Evolutionary conservation across 2,888 invertebrate species (phyloP), one percentile per base, ranked within the genome.

Genomic region (Neoaliturus tenellus): DNA sequence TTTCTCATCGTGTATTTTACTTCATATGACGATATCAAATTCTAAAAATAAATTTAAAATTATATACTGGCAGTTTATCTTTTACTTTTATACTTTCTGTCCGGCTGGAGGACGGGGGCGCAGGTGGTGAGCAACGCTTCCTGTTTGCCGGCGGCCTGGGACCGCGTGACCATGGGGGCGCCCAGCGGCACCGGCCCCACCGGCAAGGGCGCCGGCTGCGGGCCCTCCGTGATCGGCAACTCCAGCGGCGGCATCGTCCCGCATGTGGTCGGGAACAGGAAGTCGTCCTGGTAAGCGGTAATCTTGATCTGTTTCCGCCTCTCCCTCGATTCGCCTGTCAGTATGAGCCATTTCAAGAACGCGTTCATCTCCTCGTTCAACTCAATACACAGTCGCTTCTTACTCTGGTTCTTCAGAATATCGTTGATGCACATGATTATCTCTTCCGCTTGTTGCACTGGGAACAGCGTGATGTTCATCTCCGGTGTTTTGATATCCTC

Each of bases 341-440:
- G 33, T 0, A 78, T 33, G 28, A 78, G 78, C 78, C 78, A 78
- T 35, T 78, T 55, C 5, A 78, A 14, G 55, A 28, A 78, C 31
- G 78, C 78, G 33, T 8, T 51, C 78, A 78, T 78, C 78, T 78
- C 78, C 8, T 20, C 25, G 55, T 55, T 48, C 55, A 78, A 31
- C 55, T 78, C 48, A n/a, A 55, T 31, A 20, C 78, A 78, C 33
- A 78, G 31, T 0, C 35, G 48, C 14, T 78, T 78, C 33, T 51
- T 78, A 12, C 48, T 78, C 10, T 51, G 51, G 23, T 51, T 33
- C 51, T 33, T 28, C 33, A 78, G 48, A 1, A 78, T 33, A 55
- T 78, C 55, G 35, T 78, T 78, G 6, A 78, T 78, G 25, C 78
- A 78, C 5, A 25, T 55, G 33, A 55, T 48, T 17, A 78, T 78